Evolutionary conservation across 2,113 vertebrate species (phyloP).

Genomic region (Myotis brandtii): DNA sequence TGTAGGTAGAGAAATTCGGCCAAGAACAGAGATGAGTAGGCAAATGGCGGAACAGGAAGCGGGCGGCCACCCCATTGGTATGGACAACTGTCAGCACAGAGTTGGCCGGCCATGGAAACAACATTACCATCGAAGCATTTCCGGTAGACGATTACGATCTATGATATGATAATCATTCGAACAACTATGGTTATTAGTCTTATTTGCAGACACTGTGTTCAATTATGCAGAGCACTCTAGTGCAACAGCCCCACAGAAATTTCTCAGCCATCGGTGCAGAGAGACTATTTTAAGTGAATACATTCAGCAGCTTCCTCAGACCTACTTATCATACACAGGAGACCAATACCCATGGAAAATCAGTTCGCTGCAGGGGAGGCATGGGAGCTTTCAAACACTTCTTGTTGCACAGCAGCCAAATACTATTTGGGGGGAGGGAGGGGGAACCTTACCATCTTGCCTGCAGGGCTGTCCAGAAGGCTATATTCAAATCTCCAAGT

Average conservation of each 20-base stretch:
- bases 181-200: slow-evolving; percentile 72
- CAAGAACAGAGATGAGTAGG: background rate
- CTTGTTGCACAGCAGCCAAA: background rate
- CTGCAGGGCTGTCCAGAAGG: background rate
- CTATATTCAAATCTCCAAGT: background rate
- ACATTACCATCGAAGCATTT: background rate
- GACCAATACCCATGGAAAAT: slow-evolving; percentile 53
- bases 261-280: slow-evolving; percentile 59
- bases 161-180: slow-evolving; percentile 56
- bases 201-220: slow-evolving; percentile 68
- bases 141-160: slow-evolving; percentile 24
- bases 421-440: background rate
- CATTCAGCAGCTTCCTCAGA: slow-evolving; percentile 48
- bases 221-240: slow-evolving; percentile 63
- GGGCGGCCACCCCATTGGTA: background rate
- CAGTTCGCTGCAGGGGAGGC: background rate
- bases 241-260: slow-evolving; percentile 34
- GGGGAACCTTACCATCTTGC: background rate
- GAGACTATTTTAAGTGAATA: slow-evolving; percentile 59
- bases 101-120: background rate
- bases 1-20: background rate
- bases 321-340: slow-evolving; percentile 36
- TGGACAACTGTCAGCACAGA: background rate
- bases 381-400: slow-evolving; percentile 38
- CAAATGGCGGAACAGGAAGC: background rate